Percentiles rank a stretch among this genome's conserved stretches.
These are phyloP conservation scores for Odontesthes bonariensis DNA, from an alignment of 2,113 vertebrate genomes.

Conservation along the genomic window DNA sequence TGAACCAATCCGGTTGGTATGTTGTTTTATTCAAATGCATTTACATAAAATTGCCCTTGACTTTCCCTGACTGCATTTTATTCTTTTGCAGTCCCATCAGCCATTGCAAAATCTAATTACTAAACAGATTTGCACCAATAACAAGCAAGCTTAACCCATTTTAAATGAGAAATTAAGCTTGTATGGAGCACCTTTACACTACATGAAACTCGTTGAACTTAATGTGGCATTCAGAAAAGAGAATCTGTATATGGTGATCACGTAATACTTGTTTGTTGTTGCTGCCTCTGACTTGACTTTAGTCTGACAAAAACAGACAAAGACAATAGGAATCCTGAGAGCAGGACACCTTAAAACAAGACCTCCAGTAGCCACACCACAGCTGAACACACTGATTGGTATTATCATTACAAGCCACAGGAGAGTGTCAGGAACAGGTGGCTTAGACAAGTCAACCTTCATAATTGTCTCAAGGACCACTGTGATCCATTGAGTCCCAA, in stretches of 20 bases:
- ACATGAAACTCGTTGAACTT: background rate
- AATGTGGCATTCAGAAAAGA: background rate
- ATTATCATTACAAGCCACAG: constrained; percentile 30
- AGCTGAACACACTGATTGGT: constrained; percentile 11
- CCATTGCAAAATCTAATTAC: constrained; percentile 41
- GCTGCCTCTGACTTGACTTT: background rate
- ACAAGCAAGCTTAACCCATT: constrained; percentile 35
- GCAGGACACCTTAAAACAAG: background rate
- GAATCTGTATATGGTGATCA: background rate
- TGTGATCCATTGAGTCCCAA: constrained; percentile 41
- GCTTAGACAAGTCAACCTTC: constrained; percentile 40
- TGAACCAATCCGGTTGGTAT: constrained; percentile 24
- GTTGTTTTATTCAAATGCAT: constrained; percentile 56
- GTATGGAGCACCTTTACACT: background rate
- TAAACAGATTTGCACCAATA: constrained; percentile 40
- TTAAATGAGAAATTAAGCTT: constrained; percentile 33
- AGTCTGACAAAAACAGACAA: constrained; percentile 9
- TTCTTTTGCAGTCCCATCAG: constrained; percentile 49
- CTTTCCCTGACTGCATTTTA: constrained; percentile 38
- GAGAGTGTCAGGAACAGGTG: constrained; percentile 44
- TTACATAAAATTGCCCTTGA: constrained; percentile 58
- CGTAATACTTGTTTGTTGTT: background rate
- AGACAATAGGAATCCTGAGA: background rate
- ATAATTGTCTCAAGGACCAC: constrained; percentile 55
- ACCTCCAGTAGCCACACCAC: background rate